Base-by-base conservation (phyloP, 2,113 vertebrate genomes). In the Anser brachyrhynchus region DNA sequence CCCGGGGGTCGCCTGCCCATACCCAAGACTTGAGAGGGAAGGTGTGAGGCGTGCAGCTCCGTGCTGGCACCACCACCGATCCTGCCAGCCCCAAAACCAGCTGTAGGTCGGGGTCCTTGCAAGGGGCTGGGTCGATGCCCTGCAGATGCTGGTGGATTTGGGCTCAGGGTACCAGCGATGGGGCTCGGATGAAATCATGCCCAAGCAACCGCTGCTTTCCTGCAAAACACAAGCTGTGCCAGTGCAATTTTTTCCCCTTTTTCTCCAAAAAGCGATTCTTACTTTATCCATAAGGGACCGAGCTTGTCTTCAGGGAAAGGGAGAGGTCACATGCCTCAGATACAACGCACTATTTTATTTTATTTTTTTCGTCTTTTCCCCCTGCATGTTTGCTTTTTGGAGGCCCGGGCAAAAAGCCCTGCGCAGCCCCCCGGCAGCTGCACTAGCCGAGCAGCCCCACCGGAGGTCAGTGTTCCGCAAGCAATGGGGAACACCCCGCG, bases 401-500 rank as follows among this genome's bases (percentile, higher is more conserved):
- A 18, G 39, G 39, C 46, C 64, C 65, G 35, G 18, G 0, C 1
- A 15, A 14, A 13, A 54, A 35, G 37, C 37, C 13, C 31, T 17
- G 11, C 12, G 10, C 37, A 65, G 39, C 26, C 26, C 37, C 62
- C 51, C 49, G 4, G 43, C 12, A 2, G 58, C 0, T 92, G 95
- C 23, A 37, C 5, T 81, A 11, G 20, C 84, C 25, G 31, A 25
- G 3, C 51, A 26, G 55, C 3, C 89, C 95, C 96, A 76, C 92
- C 94, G 96, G 97, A 91, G 95, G 93, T 92, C 96, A 92, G 77
- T 90, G 41, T 97, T 96, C 52, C 93, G 22, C 89, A 33, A 95
- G 92, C 18, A 97, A 94, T 6, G 6, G 37, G 28, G 83, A 83
- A 51, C 33, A 0, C 49, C 25, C 31, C n/a, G 73, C n/a, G 33